A percentile compares a stretch with the other conserved stretches of the same genome.
phyloP scores from a whole-genome alignment of 2,113 vertebrate species.

The Pseudopodoces humilis region DNA sequence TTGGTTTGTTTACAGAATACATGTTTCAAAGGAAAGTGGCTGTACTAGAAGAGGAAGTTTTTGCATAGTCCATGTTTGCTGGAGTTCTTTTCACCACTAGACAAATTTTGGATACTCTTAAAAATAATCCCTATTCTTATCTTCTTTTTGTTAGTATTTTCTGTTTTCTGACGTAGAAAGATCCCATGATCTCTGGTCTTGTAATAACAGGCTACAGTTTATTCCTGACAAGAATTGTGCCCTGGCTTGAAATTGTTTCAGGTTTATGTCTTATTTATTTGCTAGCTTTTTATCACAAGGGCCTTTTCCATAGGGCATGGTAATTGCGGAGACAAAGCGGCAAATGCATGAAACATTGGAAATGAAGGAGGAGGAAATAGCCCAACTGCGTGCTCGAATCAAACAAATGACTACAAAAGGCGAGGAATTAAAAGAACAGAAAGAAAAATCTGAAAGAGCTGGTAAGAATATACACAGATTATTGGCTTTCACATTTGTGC shows the following conservation, averaged over 20 bases:
- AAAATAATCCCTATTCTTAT: background rate
- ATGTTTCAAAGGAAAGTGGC: background rate
- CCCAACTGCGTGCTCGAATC: conserved; percentile 82
- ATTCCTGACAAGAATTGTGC: background rate
- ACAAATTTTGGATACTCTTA: background rate
- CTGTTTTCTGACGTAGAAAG: background rate
- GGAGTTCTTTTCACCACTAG: background rate
- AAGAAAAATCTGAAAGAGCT: conserved; percentile 93
- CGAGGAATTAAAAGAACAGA: conserved; percentile 89
- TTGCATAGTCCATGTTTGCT: background rate
- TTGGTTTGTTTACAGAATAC: background rate
- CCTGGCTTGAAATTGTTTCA: background rate
- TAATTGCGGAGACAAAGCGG: conserved; percentile 95
- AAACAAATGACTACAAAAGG: conserved; percentile 82
- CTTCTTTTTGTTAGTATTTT: background rate
- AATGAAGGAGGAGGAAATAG: conserved; percentile 95
- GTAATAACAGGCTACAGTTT: background rate
- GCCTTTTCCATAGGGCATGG: conserved; percentile 87
- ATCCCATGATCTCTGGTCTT: background rate
- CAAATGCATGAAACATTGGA: conserved; percentile 97
- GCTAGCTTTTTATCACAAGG: conserved; percentile 40
- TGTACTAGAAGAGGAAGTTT: background rate
- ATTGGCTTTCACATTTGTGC: background rate
- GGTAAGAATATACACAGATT: conserved; percentile 75
- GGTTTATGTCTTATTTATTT: background rate